These are phyloP conservation scores for Battus philenor DNA, from an alignment of 1,140 invertebrate species.

Conservation along the genomic window DNA sequence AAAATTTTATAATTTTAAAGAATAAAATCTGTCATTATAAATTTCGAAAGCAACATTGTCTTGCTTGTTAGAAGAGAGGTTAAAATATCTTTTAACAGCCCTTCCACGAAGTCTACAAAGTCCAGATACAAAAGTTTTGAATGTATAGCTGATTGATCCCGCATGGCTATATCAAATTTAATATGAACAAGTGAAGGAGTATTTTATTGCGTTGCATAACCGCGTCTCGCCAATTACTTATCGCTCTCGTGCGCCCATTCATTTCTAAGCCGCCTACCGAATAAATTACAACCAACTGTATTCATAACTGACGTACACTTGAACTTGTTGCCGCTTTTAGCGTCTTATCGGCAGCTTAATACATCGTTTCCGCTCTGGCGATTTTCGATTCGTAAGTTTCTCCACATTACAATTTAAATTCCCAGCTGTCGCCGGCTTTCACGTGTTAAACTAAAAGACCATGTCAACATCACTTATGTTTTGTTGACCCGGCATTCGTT, in stretches of 20 bases:
- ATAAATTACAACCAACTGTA: slow-evolving; percentile 32
- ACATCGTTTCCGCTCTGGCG: slow-evolving; percentile 29
- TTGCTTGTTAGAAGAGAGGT: too few relatives aligned
- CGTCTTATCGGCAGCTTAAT: slow-evolving; percentile 36
- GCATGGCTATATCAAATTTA: slow-evolving; percentile 38
- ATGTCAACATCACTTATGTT: too few relatives aligned
- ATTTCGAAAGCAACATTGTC: too few relatives aligned
- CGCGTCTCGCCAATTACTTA: slow-evolving; percentile 40
- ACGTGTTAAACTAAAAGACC: slow-evolving; percentile 44
- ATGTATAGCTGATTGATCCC: too few relatives aligned
- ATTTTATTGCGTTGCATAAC: slow-evolving; percentile 46
- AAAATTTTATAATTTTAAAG: too few relatives aligned
- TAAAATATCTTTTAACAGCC: too few relatives aligned
- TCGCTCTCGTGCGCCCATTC: slow-evolving; percentile 29
- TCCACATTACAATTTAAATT: slow-evolving; percentile 41
- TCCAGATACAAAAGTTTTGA: too few relatives aligned
- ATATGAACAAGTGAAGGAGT: slow-evolving; percentile 36
- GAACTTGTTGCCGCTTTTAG: slow-evolving; percentile 50
- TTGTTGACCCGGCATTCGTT: too few relatives aligned
- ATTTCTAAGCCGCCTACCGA: slow-evolving; percentile 35
- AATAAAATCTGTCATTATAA: too few relatives aligned
- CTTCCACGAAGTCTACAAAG: too few relatives aligned
- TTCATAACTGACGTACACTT: slow-evolving; percentile 50
- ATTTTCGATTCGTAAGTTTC: slow-evolving; percentile 40
- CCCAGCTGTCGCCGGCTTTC: slow-evolving; percentile 56